Base-by-base conservation (phyloP, 2,797 vertebrate genomes). In the Bryconaethiops microstoma region DNA sequence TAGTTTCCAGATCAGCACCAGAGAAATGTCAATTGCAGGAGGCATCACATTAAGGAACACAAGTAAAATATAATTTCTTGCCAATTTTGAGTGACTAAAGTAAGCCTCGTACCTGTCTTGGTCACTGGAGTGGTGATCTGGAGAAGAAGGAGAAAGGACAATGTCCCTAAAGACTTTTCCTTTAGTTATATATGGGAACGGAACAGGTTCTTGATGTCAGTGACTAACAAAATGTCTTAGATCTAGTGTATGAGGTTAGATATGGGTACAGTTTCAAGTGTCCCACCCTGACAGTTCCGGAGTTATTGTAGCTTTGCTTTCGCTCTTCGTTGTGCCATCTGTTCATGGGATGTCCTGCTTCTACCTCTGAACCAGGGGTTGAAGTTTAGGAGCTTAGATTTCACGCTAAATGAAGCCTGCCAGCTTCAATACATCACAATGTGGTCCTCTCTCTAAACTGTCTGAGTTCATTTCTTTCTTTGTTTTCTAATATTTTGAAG, bases 341-440 rank as follows among this genome's bases (percentile, higher is more conserved):
- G 68, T 52, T 70, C 1, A 1, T 70, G 4, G 21, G 9, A 69
- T 69, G 68, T 70, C 68, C 48, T 45, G 21, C 42, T 48, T 29
- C 48, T 71, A 29, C 23, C 48, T 35, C 48, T 54, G 48, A 71
- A 54, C 48, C 48, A 29, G 16, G 25, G 69, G 21, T 23, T 71
- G 23, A 29, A 14, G 45, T 50, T 52, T 29, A 54, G 69, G 16
- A 71, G 69, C 48, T 71, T 35, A 35, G 48, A 35, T 71, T 54
- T 71, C 48, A 29, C 14, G 7, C 25, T 14, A 35, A 54, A 54
- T 35, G 50, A 14, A 7, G 70, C 55, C 25, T 72, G 29, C 50
- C 70, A 17, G 16, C 7, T 57, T 21, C 35, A 74, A 74, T 74
- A 55, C 39, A 59, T 59, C 71, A 74, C 12, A 60, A 35, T 5